Conservation (phyloP, 92 coral and sea anemone species). For the Porites divaricata region DNA sequence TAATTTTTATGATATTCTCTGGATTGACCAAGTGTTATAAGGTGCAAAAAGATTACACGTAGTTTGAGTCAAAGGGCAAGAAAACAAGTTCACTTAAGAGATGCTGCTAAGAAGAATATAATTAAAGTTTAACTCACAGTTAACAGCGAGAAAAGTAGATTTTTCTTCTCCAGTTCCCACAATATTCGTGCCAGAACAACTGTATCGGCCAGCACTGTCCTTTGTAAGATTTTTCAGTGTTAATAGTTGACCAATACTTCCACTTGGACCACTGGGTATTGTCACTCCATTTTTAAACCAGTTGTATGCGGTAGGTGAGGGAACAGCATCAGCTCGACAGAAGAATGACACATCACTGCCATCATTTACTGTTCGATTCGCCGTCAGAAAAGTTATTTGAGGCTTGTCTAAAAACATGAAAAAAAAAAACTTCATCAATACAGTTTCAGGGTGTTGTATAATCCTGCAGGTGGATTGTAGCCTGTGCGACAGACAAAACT, state of each 20-base stretch:
- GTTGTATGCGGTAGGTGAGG: constrained; percentile 22
- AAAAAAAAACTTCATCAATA: background rate
- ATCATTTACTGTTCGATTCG: constrained; percentile 43
- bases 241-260: constrained; percentile 5
- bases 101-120: too few species aligned
- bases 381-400: constrained; percentile 13
- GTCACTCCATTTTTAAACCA: constrained; percentile 46
- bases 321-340: constrained; percentile 55
- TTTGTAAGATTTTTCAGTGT: constrained; percentile 23
- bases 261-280: background rate
- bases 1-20: too few species aligned
- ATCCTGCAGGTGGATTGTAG: too few species aligned
- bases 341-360: constrained; percentile 11
- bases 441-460: background rate
- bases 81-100: too few species aligned
- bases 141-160: constrained; percentile 52
- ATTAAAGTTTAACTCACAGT: constrained; percentile 61
- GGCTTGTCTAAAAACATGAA: constrained; percentile 53
- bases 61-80: too few species aligned
- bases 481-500: too few species aligned
- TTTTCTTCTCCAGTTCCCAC: constrained; percentile 62
- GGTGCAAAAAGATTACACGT: too few species aligned
- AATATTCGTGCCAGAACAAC: constrained; percentile 67
- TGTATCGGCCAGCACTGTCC: constrained; percentile 55
- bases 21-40: too few species aligned